A percentile compares a stretch with the other conserved stretches of the same genome.
phyloP scores from a whole-genome alignment of 2,888 invertebrate species.

The Xestia rhomboidea region DNA sequence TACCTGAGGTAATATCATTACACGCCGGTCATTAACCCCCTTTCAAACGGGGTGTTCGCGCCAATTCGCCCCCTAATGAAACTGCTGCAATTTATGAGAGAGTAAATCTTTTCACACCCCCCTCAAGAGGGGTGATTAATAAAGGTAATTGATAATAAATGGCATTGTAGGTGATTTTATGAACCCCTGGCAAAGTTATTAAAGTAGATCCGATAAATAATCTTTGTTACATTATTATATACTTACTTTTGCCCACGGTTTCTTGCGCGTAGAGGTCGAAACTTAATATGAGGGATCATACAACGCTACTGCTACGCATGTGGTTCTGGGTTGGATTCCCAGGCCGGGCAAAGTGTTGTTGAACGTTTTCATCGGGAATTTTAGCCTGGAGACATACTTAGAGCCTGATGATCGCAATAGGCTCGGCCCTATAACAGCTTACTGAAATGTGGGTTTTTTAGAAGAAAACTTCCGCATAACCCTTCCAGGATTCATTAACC shows the following conservation, averaged over 20 bases:
- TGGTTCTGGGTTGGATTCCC: background rate
- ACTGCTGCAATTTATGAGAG: constrained; percentile 23
- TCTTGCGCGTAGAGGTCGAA: background rate
- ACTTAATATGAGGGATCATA: background rate
- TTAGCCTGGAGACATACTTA: background rate
- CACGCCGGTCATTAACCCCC: constrained; percentile 15
- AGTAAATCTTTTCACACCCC: constrained; percentile 13
- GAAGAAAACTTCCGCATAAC: background rate
- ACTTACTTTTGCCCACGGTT: background rate
- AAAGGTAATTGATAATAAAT: constrained; percentile 19
- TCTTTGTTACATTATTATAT: background rate
- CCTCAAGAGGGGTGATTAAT: constrained; percentile 4
- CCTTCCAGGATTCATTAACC: background rate
- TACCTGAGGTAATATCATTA: constrained; percentile 22
- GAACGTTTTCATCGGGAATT: background rate
- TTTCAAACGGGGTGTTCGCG: background rate
- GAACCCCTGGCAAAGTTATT: background rate
- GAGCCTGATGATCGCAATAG: background rate
- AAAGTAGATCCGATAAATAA: background rate
- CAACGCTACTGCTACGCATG: background rate
- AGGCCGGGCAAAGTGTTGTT: background rate
- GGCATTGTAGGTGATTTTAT: constrained; percentile 3
- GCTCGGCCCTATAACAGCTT: background rate
- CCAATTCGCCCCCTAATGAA: constrained; percentile 14
- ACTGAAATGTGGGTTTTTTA: background rate